Conservation (phyloP, 2,888 invertebrate genomes). For the Exephanes ischioxanthus region DNA sequence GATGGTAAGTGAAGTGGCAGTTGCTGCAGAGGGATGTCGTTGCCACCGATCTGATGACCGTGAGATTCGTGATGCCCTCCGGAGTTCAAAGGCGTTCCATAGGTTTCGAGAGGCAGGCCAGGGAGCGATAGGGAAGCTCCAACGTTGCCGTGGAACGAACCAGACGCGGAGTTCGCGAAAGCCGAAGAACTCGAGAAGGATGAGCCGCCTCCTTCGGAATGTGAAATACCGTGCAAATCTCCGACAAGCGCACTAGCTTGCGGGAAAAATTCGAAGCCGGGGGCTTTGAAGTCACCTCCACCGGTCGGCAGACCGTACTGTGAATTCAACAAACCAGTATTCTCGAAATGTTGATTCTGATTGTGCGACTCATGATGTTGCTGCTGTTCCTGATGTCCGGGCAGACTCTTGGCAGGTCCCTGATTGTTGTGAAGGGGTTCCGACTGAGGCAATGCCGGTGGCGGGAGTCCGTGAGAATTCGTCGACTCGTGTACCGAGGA, state of each 20-base stretch:
- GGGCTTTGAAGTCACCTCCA: conserved; percentile 64
- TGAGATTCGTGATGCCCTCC: conserved; percentile 59
- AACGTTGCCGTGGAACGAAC: conserved; percentile 42
- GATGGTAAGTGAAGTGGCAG: conserved; percentile 70
- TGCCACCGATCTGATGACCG: conserved; percentile 60
- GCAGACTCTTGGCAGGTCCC: conserved; percentile 70
- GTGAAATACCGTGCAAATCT: conserved; percentile 67
- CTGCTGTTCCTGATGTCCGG: conserved; percentile 60
- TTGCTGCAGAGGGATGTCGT: conserved; percentile 75
- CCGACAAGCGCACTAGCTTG: conserved; percentile 66
- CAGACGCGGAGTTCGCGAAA: conserved; percentile 46
- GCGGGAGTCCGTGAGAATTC: conserved; percentile 79
- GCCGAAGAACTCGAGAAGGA: conserved; percentile 57
- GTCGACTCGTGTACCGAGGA: conserved; percentile 77
- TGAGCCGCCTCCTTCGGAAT: conserved; percentile 60
- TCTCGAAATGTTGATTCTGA: conserved; percentile 69
- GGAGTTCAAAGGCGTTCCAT: conserved; percentile 55
- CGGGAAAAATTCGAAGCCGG: conserved; percentile 75
- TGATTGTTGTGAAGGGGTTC: conserved; percentile 81
- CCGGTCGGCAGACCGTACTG: conserved; percentile 67
- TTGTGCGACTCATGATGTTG: conserved; percentile 67
- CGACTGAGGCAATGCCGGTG: conserved; percentile 80
- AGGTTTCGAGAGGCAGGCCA: conserved; percentile 53
- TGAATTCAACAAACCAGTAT: conserved; percentile 63
- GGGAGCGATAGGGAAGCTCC: conserved; percentile 41